Evolutionary conservation across 2,113 vertebrate species (phyloP).

Genomic region (Poeciliopsis prolifica): DNA sequence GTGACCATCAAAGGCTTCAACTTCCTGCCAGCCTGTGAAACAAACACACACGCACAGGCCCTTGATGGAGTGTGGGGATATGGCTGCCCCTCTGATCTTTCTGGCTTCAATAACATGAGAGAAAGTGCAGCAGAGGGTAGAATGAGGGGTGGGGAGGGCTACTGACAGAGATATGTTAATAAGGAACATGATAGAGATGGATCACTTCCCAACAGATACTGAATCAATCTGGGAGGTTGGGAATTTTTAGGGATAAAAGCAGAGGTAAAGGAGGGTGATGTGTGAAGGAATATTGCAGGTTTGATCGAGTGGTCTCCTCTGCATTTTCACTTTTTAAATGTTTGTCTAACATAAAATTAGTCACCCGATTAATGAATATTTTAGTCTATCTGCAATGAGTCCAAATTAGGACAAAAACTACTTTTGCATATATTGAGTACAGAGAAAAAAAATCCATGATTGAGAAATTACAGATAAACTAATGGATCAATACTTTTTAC

Average conservation of each 20-base stretch:
- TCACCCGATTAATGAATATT: not conserved
- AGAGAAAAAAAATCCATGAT: too few relatives aligned
- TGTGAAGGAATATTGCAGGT: not conserved
- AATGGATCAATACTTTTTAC: not conserved
- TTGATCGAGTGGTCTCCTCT: conserved; percentile 5
- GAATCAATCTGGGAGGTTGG: conserved; percentile 7
- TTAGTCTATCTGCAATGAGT: not conserved
- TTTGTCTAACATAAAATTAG: not conserved
- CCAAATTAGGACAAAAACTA: not conserved
- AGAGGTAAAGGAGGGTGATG: not conserved
- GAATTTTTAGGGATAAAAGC: conserved; percentile 5
- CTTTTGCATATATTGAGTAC: not conserved
- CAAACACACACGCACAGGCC: conserved; percentile 27
- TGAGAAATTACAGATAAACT: not conserved
- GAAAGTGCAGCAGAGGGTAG: conserved; percentile 27
- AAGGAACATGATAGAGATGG: conserved; percentile 46
- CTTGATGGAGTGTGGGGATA: conserved; percentile 66
- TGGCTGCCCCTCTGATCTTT: conserved; percentile 69
- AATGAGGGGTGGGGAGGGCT: not conserved
- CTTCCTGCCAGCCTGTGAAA: conserved; percentile 55
- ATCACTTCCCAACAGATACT: conserved; percentile 34
- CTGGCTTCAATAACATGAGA: conserved; percentile 68
- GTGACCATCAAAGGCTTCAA: conserved; percentile 72
- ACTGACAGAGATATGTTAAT: conserved; percentile 63
- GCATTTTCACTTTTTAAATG: too few relatives aligned